Evolutionary conservation across 2,888 invertebrate genomes (phyloP).

Genomic region (Leuctra nigra): DNA sequence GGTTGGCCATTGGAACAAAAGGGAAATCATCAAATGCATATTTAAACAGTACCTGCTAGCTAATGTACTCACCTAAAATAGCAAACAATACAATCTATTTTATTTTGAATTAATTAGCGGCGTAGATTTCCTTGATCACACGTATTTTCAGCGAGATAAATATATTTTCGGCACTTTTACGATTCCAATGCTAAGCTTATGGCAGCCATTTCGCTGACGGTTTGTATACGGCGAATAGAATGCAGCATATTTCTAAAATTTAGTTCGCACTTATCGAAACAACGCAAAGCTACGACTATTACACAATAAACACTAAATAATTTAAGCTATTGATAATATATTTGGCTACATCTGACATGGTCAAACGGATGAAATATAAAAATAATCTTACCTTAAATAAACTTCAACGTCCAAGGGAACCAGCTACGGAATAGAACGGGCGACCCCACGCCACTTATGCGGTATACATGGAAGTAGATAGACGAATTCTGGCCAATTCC

Average conservation of each 20-base stretch:
- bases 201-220: conserved; percentile 48
- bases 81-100: not conserved
- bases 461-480: conserved; percentile 47
- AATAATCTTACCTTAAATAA: conserved; percentile 52
- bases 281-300: conserved; percentile 32
- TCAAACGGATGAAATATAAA: conserved; percentile 47
- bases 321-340: conserved; percentile 31
- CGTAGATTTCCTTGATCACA: conserved; percentile 29
- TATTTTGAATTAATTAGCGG: not conserved
- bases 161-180: conserved; percentile 14
- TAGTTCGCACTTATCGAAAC: conserved; percentile 36
- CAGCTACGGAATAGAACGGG: conserved; percentile 53
- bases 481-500: conserved; percentile 38
- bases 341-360: conserved; percentile 42
- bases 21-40: conserved; percentile 12
- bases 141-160: conserved; percentile 26
- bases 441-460: conserved; percentile 58
- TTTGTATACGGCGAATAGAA: conserved; percentile 38
- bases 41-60: not conserved
- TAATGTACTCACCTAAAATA: conserved; percentile 9
- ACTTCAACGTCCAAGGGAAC: conserved; percentile 50
- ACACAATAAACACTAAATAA: conserved; percentile 35
- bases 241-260: conserved; percentile 37
- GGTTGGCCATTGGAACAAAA: conserved; percentile 43
- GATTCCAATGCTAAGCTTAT: conserved; percentile 45